Evolutionary conservation across 2,797 vertebrate genomes (phyloP).

Genomic region (Balearica regulorum): DNA sequence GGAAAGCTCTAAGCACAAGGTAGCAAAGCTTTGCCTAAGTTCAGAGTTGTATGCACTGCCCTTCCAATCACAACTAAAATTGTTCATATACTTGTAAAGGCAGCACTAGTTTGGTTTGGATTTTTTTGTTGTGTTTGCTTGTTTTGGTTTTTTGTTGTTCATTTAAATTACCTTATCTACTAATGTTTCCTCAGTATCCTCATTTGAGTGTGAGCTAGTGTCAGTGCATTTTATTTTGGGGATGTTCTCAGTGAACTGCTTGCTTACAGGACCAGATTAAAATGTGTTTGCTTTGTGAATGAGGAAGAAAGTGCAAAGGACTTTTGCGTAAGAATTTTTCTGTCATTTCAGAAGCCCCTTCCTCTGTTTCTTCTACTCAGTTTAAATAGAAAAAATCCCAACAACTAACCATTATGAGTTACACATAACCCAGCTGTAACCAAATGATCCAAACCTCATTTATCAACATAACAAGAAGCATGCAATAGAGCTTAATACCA

Average conservation of each 20-base stretch:
- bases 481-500: neutral
- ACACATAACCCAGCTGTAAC: neutral
- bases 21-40: neutral
- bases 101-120: neutral
- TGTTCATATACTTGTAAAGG: neutral
- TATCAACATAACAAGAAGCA: neutral
- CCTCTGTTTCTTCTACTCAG: neutral
- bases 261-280: neutral
- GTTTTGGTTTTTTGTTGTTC: neutral
- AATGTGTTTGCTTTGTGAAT: neutral
- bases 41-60: neutral
- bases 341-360: neutral
- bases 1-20: neutral
- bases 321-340: neutral
- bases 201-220: neutral
- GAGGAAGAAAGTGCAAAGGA: neutral
- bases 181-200: neutral
- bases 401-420: neutral
- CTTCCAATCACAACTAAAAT: neutral
- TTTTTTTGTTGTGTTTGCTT: too few species aligned
- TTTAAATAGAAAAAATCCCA: neutral
- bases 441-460: neutral
- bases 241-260: neutral
- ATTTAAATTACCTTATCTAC: neutral
- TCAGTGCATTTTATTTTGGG: neutral